phyloP scores from a whole-genome alignment of 2,113 vertebrate genomes.

The Burhinus bistriatus region DNA sequence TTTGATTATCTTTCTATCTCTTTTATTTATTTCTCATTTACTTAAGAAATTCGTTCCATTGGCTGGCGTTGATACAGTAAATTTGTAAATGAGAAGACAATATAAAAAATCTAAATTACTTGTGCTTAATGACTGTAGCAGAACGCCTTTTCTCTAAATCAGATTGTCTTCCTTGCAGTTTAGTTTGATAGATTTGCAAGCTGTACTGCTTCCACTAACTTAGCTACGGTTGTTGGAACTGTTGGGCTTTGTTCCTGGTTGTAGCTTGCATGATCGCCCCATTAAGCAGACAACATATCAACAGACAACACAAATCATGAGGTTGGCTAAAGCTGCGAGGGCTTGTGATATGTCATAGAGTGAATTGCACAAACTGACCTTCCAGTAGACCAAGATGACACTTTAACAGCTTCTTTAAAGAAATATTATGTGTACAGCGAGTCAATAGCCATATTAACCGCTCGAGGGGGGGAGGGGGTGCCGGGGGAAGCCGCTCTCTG shows the following conservation, averaged over 20 bases:
- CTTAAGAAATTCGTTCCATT: slow-evolving; percentile 91
- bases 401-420: slow-evolving; percentile 66
- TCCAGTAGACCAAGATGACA: slow-evolving; percentile 70
- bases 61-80: slow-evolving; percentile 87
- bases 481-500: neutral
- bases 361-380: slow-evolving; percentile 77
- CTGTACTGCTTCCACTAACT: slow-evolving; percentile 79
- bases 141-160: slow-evolving; percentile 89
- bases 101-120: slow-evolving; percentile 88
- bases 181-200: slow-evolving; percentile 87
- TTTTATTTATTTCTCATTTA: slow-evolving; percentile 94
- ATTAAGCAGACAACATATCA: slow-evolving; percentile 96
- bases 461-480: neutral
- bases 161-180: slow-evolving; percentile 90
- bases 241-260: slow-evolving; percentile 92
- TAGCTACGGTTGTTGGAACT: slow-evolving; percentile 82
- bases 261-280: slow-evolving; percentile 95
- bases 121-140: slow-evolving; percentile 91
- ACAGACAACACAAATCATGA: slow-evolving; percentile 86
- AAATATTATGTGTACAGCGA: slow-evolving; percentile 54
- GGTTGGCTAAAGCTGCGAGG: slow-evolving; percentile 82
- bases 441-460: slow-evolving; percentile 40
- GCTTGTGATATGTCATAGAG: slow-evolving; percentile 69
- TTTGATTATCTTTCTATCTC: slow-evolving; percentile 83
- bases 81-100: slow-evolving; percentile 87